Conservation (phyloP, 2,888 invertebrate genomes). For the Halocaridina rubra region DNA sequence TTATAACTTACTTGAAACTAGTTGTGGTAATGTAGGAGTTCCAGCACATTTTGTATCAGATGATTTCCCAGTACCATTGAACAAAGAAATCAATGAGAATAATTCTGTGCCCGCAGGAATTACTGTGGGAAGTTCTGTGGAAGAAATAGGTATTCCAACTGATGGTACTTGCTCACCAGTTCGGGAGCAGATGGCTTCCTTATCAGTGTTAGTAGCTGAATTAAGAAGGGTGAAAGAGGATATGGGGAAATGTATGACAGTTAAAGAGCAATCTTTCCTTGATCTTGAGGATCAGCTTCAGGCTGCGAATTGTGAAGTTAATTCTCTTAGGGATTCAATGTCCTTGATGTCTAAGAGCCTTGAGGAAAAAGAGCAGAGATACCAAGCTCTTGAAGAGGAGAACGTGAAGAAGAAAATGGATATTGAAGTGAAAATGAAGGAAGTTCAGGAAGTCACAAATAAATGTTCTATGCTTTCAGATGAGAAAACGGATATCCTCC, state of each 20-base stretch:
- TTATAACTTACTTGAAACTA: too few species aligned
- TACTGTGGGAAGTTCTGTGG: not conserved
- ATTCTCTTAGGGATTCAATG: slow-evolving; percentile 41
- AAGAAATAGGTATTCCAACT: slow-evolving; percentile 35
- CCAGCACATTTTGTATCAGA: not conserved
- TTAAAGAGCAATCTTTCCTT: slow-evolving; percentile 50
- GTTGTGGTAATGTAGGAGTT: too few species aligned
- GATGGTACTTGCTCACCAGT: slow-evolving; percentile 25
- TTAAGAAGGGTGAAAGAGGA: slow-evolving; percentile 61
- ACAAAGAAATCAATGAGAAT: not conserved
- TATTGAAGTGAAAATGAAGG: slow-evolving; percentile 33
- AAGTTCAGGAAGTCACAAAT: slow-evolving; percentile 37
- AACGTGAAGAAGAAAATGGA: slow-evolving; percentile 48
- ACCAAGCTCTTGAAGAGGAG: slow-evolving; percentile 36
- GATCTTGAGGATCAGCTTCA: slow-evolving; percentile 56
- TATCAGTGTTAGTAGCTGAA: slow-evolving; percentile 57
- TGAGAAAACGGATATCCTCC: slow-evolving; percentile 48
- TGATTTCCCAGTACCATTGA: not conserved
- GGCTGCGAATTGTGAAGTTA: slow-evolving; percentile 52
- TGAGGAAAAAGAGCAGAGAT: slow-evolving; percentile 61
- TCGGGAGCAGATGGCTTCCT: slow-evolving; percentile 46
- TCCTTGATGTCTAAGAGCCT: slow-evolving; percentile 39
- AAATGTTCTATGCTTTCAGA: slow-evolving; percentile 39
- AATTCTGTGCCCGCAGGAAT: not conserved
- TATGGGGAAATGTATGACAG: slow-evolving; percentile 60